These are phyloP conservation scores for Drosophila borborema DNA, from an alignment of 2,888 invertebrate genomes.

Conservation along the genomic window DNA sequence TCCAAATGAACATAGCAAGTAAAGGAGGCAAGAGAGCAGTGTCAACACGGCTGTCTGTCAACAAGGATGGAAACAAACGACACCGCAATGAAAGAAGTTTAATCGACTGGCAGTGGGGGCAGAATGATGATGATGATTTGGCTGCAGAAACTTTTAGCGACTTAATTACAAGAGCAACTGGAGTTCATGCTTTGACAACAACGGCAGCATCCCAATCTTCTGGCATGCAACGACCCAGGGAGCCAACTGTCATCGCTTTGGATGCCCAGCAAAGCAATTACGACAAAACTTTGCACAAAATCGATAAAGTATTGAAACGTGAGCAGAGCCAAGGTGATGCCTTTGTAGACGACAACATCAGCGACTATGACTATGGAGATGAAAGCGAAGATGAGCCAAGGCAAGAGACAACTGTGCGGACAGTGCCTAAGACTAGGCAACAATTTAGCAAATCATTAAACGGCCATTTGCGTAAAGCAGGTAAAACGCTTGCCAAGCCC, in stretches of 20 bases:
- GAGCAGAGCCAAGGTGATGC: constrained; percentile 37
- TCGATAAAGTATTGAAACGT: constrained; percentile 81
- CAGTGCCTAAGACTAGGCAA: constrained; percentile 47
- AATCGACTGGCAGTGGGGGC: constrained; percentile 55
- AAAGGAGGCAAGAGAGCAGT: constrained; percentile 44
- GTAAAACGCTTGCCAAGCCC: constrained; percentile 67
- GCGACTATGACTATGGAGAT: constrained; percentile 72
- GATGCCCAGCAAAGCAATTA: constrained; percentile 47
- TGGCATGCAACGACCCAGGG: constrained; percentile 16
- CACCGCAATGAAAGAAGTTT: constrained; percentile 81
- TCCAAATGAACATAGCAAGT: constrained; percentile 58
- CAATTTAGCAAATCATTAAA: constrained; percentile 84
- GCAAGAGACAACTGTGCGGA: constrained; percentile 19
- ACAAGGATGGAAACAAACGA: constrained; percentile 29
- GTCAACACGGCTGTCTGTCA: constrained; percentile 58
- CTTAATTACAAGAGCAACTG: constrained; percentile 80
- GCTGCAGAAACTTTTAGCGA: constrained; percentile 75
- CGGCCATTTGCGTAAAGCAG: constrained; percentile 79
- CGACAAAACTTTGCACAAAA: constrained; percentile 76
- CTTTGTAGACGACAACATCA: constrained; percentile 53
- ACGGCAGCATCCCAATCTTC: constrained; percentile 23
- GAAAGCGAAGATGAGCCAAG: constrained; percentile 32
- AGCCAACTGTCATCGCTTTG: constrained; percentile 30
- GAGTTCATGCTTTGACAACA: constrained; percentile 47
- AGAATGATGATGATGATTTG: constrained; percentile 37